Evolutionary conservation across 2,113 vertebrate genomes (phyloP), one percentile per base, ranked within the genome.

Genomic region (Numenius arquata): DNA sequence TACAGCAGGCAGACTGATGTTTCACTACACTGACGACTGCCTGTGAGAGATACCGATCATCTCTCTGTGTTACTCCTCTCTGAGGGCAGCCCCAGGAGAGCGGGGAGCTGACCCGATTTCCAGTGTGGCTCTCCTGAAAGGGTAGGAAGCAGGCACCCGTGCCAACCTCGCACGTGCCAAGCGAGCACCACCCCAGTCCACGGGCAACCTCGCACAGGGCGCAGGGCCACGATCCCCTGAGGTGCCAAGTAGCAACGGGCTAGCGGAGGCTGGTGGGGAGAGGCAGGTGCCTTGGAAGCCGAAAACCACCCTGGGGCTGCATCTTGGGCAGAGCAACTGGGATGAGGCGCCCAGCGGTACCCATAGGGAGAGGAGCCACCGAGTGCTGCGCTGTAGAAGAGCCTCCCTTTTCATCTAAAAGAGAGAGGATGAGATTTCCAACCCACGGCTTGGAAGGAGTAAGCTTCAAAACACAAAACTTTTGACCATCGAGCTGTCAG

Each of bases 21-120:
- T 56, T 45, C 0, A 0, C 22, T 50, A 2, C 32, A 26, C 52
- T 2, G 3, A 23, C 0, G 0, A 45, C 1, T 38, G 68, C 56
- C 73, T 48, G 47, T 10, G 10, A 81, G 29, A 70, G 79, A 61
- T 32, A 45, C 72, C 21, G 67, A 83, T 56, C 26, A 8, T 56
- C 53, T 58, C 87, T 30, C 72, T 26, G 50, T 8, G 4, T 34
- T 70, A 4, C 41, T 52, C 34, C 66, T 47, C 55, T 34, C 1
- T 0, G 0, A 27, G 22, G 41, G 58, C 45, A 67, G 40, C 56
- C 74, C 45, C 71, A 27, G 58, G 41, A 72, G 41, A 66, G 62
- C 1, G 0, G 20, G 40, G 13, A 50, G 40, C 75, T 90, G 82
- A 65, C 25, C 62, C 0, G 2, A 34, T 45, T 80, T 50, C 9